Evolutionary conservation across 2,888 invertebrate species (phyloP).

Genomic region (Drosophila birchii): DNA sequence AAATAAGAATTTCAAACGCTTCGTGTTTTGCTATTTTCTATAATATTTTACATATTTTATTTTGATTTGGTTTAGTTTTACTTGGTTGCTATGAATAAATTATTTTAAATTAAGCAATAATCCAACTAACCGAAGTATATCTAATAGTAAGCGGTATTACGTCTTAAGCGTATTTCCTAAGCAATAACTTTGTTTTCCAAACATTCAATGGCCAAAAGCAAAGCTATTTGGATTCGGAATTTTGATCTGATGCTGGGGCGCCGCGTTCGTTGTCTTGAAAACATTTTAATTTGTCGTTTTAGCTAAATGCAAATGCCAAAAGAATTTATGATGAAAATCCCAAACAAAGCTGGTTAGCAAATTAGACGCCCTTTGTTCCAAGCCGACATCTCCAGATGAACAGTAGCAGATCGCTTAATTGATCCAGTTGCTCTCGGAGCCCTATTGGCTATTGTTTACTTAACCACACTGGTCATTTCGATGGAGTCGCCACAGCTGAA

Average conservation of each 20-base stretch:
- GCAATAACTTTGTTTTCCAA: constrained; percentile 48
- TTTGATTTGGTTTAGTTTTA: constrained; percentile 46
- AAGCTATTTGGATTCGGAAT: constrained; percentile 33
- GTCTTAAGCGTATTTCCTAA: constrained; percentile 72
- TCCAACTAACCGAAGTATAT: constrained; percentile 78
- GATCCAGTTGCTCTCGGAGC: constrained; percentile 47
- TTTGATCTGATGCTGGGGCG: constrained; percentile 38
- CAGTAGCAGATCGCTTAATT: constrained; percentile 66
- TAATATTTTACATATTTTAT: constrained; percentile 58
- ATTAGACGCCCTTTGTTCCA: constrained; percentile 64
- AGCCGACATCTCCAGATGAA: constrained; percentile 57
- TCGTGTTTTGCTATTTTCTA: constrained; percentile 61
- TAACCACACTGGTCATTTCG: constrained; percentile 74
- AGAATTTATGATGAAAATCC: constrained; percentile 46
- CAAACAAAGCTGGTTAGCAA: constrained; percentile 49
- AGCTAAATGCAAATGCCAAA: constrained; percentile 61
- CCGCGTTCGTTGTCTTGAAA: constrained; percentile 51
- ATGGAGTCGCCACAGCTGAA: constrained; percentile 81
- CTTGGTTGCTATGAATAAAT: constrained; percentile 70
- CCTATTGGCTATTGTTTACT: constrained; percentile 49
- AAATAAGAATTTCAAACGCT: constrained; percentile 39
- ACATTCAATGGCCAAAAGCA: constrained; percentile 52
- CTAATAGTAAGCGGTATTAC: constrained; percentile 65
- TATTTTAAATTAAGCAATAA: constrained; percentile 80
- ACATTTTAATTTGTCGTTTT: constrained; percentile 63